These are phyloP conservation scores for Autographa gamma DNA, from an alignment of 2,888 invertebrate genomes.

Conservation along the genomic window DNA sequence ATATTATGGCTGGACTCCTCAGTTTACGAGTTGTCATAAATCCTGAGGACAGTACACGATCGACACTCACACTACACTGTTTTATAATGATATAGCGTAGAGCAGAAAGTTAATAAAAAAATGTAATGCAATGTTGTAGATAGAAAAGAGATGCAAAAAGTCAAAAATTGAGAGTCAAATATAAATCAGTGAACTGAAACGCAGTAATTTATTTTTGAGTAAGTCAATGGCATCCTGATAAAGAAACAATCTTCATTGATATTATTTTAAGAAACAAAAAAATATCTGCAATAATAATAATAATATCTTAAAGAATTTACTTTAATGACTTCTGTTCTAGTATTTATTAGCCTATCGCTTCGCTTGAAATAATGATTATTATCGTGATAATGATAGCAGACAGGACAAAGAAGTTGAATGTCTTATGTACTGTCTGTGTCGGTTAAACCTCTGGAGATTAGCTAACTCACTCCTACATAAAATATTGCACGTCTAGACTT, in stretches of 20 bases:
- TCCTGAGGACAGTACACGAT: constrained; percentile 31
- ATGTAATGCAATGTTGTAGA: constrained; percentile 1
- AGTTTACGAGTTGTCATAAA: constrained; percentile 55
- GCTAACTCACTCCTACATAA: not conserved
- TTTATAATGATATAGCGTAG: constrained; percentile 30
- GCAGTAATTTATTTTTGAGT: not conserved
- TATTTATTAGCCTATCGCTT: too few species aligned
- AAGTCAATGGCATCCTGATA: not conserved
- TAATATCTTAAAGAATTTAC: too few species aligned
- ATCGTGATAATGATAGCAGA: too few species aligned
- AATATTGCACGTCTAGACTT: not conserved
- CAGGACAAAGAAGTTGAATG: not conserved
- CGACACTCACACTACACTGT: constrained; percentile 35
- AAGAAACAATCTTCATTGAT: too few species aligned
- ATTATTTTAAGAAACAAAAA: too few species aligned
- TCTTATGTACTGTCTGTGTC: not conserved
- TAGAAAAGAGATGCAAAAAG: not conserved
- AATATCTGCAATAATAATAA: too few species aligned
- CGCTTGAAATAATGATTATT: too few species aligned
- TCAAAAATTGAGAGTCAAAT: not conserved
- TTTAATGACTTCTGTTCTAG: too few species aligned
- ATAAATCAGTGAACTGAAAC: too few species aligned
- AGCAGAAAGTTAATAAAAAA: not conserved
- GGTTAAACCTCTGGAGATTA: not conserved
- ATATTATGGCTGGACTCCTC: constrained; percentile 43